Percentiles rank a stretch among this genome's conserved stretches.
Conservation (phyloP, 1,140 invertebrate genomes). For the Drosophila funebris region DNA sequence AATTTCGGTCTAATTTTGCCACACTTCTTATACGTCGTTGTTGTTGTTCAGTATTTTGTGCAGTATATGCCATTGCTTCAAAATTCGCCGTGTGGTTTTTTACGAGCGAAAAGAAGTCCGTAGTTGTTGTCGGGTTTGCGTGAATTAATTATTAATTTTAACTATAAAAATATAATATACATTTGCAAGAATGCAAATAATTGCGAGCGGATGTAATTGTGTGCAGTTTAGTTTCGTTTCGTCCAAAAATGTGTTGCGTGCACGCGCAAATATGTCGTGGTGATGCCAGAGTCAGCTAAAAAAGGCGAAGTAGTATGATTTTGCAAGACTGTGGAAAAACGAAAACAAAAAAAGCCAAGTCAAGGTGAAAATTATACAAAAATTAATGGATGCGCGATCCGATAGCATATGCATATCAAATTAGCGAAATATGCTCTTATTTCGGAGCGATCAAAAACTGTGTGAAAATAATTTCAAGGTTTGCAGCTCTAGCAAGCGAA, state of each 20-base stretch:
- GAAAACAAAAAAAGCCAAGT: slow-evolving; percentile 60
- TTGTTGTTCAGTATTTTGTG: not conserved
- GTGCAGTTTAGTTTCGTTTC: slow-evolving; percentile 37
- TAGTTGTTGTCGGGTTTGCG: slow-evolving; percentile 54
- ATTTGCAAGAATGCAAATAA: slow-evolving; percentile 55
- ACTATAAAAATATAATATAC: slow-evolving; percentile 54
- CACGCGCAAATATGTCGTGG: slow-evolving; percentile 44
- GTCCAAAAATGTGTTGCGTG: slow-evolving; percentile 55
- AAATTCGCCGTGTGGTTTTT: slow-evolving; percentile 14
- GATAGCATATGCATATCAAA: slow-evolving; percentile 74
- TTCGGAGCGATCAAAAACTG: slow-evolving; percentile 70
- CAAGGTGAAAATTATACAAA: slow-evolving; percentile 77
- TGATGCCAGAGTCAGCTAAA: slow-evolving; percentile 63
- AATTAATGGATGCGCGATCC: slow-evolving; percentile 72
- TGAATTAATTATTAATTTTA: slow-evolving; percentile 70
- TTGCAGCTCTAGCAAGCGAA: slow-evolving; percentile 73
- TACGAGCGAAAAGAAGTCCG: slow-evolving; percentile 30
- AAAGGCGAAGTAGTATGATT: slow-evolving; percentile 73
- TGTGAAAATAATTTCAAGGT: slow-evolving; percentile 82
- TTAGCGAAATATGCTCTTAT: slow-evolving; percentile 75
- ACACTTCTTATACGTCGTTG: not conserved
- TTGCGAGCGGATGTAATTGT: slow-evolving; percentile 44
- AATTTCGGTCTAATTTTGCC: not conserved
- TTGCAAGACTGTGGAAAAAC: slow-evolving; percentile 69
- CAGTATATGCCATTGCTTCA: not conserved